Conservation (phyloP, 30 jellyfish, hydroid and myxozoan genomes). For the Pseudorhiza aurosa region DNA sequence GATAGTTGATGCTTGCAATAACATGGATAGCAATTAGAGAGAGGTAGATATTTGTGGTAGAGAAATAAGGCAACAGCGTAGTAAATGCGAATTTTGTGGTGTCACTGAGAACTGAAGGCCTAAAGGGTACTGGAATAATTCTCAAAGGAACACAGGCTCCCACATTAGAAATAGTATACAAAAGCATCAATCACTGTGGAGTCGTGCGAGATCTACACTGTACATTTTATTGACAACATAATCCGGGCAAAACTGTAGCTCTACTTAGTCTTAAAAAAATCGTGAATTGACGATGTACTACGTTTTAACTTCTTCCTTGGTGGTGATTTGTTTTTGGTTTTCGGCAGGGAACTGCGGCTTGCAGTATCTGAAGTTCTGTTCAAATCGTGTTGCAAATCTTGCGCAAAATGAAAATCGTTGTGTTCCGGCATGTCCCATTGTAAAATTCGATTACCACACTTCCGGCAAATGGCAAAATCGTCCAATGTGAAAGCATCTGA, state of each 20-base stretch:
- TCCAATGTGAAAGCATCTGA: constrained; percentile 15
- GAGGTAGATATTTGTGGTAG: too few species aligned
- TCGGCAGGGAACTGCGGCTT: neutral
- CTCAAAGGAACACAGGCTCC: too few species aligned
- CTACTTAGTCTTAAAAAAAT: constrained; percentile 42
- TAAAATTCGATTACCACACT: constrained; percentile 80
- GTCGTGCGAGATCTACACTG: too few species aligned
- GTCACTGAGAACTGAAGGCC: too few species aligned
- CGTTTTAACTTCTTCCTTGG: constrained; percentile 55
- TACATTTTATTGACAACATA: too few species aligned
- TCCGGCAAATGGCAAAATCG: constrained; percentile 76
- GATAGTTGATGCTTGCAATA: too few species aligned
- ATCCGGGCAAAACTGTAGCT: neutral
- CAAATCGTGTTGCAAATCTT: constrained; percentile 65
- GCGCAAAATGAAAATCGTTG: constrained; percentile 91
- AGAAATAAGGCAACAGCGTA: too few species aligned
- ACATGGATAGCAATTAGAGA: too few species aligned
- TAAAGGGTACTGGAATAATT: too few species aligned
- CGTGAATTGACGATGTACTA: neutral
- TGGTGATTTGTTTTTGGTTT: constrained; percentile 9
- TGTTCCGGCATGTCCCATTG: constrained; percentile 95
- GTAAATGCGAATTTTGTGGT: too few species aligned
- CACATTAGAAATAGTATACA: too few species aligned
- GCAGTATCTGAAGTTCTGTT: neutral
- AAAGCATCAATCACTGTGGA: too few species aligned